A percentile compares a stretch with the other conserved stretches of the same genome.
phyloP scores from a whole-genome alignment of 2,113 vertebrate genomes.

The Cyphomyrus discorhynchus region DNA sequence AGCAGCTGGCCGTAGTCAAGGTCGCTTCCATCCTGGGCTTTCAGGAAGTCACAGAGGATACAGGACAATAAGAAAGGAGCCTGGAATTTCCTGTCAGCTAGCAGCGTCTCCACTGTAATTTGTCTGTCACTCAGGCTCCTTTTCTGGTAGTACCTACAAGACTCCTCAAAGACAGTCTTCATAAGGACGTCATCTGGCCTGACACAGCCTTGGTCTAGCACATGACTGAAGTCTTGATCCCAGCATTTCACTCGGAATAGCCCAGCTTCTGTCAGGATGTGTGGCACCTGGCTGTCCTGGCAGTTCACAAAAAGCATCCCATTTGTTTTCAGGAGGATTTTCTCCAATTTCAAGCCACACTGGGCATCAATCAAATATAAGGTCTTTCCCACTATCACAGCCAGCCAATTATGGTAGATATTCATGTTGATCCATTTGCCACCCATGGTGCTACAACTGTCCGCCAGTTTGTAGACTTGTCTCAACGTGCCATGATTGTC shows the following conservation, averaged over 20 bases:
- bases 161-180: conserved; percentile 87
- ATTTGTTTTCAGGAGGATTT: conserved; percentile 63
- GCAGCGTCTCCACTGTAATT: conserved; percentile 79
- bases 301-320: conserved; percentile 63
- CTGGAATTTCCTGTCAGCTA: conserved; percentile 76
- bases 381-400: conserved; percentile 58
- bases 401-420: conserved; percentile 62
- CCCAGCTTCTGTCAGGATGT: conserved; percentile 70
- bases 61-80: conserved; percentile 78
- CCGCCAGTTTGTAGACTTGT: conserved; percentile 63
- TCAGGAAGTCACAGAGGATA: conserved; percentile 72
- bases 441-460: conserved; percentile 25
- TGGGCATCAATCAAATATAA: conserved; percentile 70
- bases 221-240: conserved; percentile 26
- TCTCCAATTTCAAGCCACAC: conserved; percentile 71
- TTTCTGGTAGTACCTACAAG: conserved; percentile 88
- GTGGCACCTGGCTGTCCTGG: conserved; percentile 48
- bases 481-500: conserved; percentile 67
- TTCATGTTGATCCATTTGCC: conserved; percentile 58
- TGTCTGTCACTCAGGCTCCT: conserved; percentile 80
- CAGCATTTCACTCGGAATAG: conserved; percentile 55
- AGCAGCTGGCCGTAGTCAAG: conserved; percentile 58
- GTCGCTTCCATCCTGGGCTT: conserved; percentile 34
- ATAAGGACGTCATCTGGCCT: conserved; percentile 59
- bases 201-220: conserved; percentile 19